Base-by-base conservation (phyloP, 2,797 vertebrate species). In the Amblyraja radiata region DNA sequence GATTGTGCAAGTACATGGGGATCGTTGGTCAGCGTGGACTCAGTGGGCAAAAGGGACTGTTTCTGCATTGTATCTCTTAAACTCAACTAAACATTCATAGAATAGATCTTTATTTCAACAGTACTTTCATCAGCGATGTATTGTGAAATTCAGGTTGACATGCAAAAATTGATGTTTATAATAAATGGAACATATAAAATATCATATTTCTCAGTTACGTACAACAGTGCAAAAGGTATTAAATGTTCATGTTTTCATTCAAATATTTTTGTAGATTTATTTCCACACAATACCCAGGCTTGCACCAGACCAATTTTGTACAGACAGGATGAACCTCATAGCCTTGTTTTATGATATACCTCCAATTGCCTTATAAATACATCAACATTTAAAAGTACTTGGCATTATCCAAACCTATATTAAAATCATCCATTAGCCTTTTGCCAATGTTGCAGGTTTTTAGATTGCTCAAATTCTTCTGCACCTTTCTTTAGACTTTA, bases 51-150 rank as follows among this genome's bases (percentile, higher is more conserved):
- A 54, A 54, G 46, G 46, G 46, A 46, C 4, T 54, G 46, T 54
- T 54, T 54, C 46, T 6, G 46, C 46, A 54, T 54, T 54, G 46
- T 54, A 54, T 54, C 46, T 6, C 46, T 54, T 54, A 54, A 54
- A 54, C 46, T 54, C 6, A 54, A 54, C 46, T 54, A 54, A 54
- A 54, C 46, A 5, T 88, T 88, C 68, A 18, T 16, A 68, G 58
- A 86, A 86, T 65, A 86, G n/a, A 23, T 88, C 63, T 88, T 88
- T 88, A 86, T 86, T 84, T 61, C 58, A 16, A 61, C 81, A 84
- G 81, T 88, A 32, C 28, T 65, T 68, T 65, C 63, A 32, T 88
- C 36, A 16, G 36, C 6, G 36, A 88, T 88, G 61, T 65, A 68
- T 32, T 63, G 63, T 86, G 83, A 86, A 86, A 86, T 65, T 86